Conservation (phyloP, 2,888 invertebrate species). For the Conomelus anceps region DNA sequence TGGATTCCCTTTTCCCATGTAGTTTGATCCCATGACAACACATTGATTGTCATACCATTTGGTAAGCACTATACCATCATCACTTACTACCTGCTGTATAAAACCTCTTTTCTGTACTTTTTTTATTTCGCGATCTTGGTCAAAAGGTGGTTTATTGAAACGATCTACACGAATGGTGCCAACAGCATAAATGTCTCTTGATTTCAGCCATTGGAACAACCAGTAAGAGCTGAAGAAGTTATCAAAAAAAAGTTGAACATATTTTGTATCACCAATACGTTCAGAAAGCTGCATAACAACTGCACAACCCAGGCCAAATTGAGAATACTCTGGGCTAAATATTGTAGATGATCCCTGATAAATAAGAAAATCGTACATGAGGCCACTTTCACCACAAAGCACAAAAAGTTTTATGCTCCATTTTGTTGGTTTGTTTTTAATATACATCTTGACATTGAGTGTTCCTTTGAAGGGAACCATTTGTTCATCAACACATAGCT, state of each 20-base stretch:
- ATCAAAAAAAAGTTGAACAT: conserved; percentile 20
- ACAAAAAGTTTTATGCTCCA: conserved; percentile 35
- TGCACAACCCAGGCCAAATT: conserved; percentile 28
- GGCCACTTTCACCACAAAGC: conserved; percentile 33
- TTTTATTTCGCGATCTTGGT: conserved; percentile 19
- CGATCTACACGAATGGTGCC: conserved; percentile 28
- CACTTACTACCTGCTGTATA: conserved; percentile 4
- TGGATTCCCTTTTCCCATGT: conserved; percentile 11
- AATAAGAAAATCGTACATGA: conserved; percentile 33
- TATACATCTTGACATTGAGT: conserved; percentile 35
- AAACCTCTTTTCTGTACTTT: conserved; percentile 14
- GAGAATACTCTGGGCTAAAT: conserved; percentile 25
- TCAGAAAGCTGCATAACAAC: conserved; percentile 29
- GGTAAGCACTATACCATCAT: conserved; percentile 19
- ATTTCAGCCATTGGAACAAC: conserved; percentile 25
- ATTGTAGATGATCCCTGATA: conserved; percentile 34
- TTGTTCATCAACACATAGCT: conserved; percentile 37
- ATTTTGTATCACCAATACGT: not conserved
- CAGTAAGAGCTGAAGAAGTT: conserved; percentile 26
- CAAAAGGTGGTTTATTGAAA: conserved; percentile 25
- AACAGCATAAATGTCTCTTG: conserved; percentile 21
- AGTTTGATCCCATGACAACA: not conserved
- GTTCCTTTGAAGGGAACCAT: conserved; percentile 36
- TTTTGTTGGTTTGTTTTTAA: conserved; percentile 33
- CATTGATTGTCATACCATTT: not conserved